Evolutionary conservation across 2,888 invertebrate species (phyloP).

Genomic region (Hydroisotoma schaefferi): DNA sequence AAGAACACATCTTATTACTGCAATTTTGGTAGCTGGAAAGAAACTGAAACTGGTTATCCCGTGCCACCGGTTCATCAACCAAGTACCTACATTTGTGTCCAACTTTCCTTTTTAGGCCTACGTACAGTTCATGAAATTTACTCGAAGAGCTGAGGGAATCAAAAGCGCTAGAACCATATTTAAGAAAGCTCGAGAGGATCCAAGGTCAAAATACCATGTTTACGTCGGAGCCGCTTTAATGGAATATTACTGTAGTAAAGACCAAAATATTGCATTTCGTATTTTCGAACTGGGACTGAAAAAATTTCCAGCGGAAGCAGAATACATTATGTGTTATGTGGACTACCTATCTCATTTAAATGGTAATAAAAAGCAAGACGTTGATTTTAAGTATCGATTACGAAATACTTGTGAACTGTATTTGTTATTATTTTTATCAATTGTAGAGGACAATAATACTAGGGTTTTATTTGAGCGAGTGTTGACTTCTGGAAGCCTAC

Average conservation of each 20-base stretch:
- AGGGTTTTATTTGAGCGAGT: constrained; percentile 97
- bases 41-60: too few relatives aligned
- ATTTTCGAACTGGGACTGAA: constrained; percentile 97
- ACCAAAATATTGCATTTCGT: constrained; percentile 91
- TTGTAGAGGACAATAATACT: constrained; percentile 95
- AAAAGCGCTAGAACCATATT: constrained; percentile 93
- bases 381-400: background rate
- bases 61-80: too few relatives aligned
- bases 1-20: too few relatives aligned
- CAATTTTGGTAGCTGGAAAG: too few relatives aligned
- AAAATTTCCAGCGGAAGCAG: constrained; percentile 91
- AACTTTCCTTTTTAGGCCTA: constrained; percentile 65
- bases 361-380: constrained; percentile 61
- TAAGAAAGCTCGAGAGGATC: constrained; percentile 89
- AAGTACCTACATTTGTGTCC: too few relatives aligned
- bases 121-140: constrained; percentile 99
- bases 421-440: constrained; percentile 21
- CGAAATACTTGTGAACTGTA: background rate
- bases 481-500: constrained; percentile 83
- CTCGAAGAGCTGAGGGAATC: constrained; percentile 93
- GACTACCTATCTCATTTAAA: constrained; percentile 97
- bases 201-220: constrained; percentile 77
- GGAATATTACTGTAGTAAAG: constrained; percentile 99
- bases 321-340: constrained; percentile 92
- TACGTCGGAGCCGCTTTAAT: constrained; percentile 96